These are phyloP conservation scores for Heliconius hewitsoni DNA, from an alignment of 1,140 invertebrate genomes.

Conservation along the genomic window DNA sequence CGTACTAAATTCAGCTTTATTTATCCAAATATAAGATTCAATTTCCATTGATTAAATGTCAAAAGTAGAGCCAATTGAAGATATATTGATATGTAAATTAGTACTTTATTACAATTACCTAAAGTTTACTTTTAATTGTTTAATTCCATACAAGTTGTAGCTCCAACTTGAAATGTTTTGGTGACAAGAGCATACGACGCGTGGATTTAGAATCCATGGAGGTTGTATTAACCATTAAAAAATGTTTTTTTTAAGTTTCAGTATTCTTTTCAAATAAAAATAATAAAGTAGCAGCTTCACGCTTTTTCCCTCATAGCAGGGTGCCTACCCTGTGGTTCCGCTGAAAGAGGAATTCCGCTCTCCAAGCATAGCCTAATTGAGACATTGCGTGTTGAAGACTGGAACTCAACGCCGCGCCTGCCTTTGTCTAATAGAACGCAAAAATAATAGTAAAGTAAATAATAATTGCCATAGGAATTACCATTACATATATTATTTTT, in stretches of 20 bases:
- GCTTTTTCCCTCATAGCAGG: not conserved
- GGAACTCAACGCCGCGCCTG: too few relatives aligned
- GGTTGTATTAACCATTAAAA: not conserved
- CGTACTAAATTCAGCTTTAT: not conserved
- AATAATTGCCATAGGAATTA: too few relatives aligned
- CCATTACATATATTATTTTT: too few relatives aligned
- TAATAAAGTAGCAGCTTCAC: not conserved
- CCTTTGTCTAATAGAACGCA: too few relatives aligned
- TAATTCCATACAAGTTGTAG: slow-evolving; percentile 38
- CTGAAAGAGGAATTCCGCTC: too few relatives aligned
- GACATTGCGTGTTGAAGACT: too few relatives aligned
- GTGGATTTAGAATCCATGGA: slow-evolving; percentile 45
- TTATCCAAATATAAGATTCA: slow-evolving; percentile 14
- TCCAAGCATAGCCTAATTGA: too few relatives aligned
- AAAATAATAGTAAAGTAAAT: too few relatives aligned
- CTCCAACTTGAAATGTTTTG: slow-evolving; percentile 71
- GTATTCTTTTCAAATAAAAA: not conserved
- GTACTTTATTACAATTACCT: slow-evolving; percentile 35
- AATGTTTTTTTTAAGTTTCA: too few relatives aligned
- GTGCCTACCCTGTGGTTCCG: too few relatives aligned
- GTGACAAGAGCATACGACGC: slow-evolving; percentile 64
- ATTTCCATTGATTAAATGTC: slow-evolving; percentile 10
- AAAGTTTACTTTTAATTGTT: slow-evolving; percentile 40
- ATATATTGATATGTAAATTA: slow-evolving; percentile 48
- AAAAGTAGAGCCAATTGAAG: not conserved